Percentiles rank a stretch among this genome's conserved stretches.
These are phyloP conservation scores for Epizoanthus scotinus DNA, from an alignment of 92 coral and sea anemone species.

Conservation along the genomic window DNA sequence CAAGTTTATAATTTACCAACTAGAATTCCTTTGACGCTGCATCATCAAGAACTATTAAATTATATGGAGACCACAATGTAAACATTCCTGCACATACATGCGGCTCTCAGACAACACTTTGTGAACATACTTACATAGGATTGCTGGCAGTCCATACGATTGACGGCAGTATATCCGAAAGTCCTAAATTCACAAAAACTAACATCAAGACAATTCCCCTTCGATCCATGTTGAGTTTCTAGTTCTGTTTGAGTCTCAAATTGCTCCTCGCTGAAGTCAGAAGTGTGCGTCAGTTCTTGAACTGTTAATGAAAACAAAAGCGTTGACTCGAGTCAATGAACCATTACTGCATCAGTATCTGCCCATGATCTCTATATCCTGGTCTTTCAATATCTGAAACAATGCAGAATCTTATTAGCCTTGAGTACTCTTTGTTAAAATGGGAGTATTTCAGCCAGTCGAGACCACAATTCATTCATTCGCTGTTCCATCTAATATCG, in stretches of 20 bases:
- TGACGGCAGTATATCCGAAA: constrained; percentile 32
- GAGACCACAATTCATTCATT: neutral
- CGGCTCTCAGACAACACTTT: neutral
- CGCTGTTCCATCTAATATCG: constrained; percentile 4
- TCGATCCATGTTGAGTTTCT: constrained; percentile 30
- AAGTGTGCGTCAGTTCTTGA: neutral
- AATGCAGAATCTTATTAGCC: constrained; percentile 35
- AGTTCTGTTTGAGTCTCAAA: neutral
- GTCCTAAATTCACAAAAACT: constrained; percentile 28
- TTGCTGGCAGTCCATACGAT: constrained; percentile 40
- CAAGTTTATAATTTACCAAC: neutral
- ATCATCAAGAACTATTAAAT: neutral
- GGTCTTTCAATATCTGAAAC: constrained; percentile 4
- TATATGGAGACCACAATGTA: neutral
- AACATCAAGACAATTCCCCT: constrained; percentile 9
- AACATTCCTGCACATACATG: constrained; percentile 13
- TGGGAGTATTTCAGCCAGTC: constrained; percentile 9
- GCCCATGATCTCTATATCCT: neutral
- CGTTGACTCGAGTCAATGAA: neutral
- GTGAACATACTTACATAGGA: constrained; percentile 24
- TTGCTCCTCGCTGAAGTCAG: neutral
- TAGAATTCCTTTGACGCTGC: neutral
- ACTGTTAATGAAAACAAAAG: neutral
- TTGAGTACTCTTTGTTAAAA: constrained; percentile 16
- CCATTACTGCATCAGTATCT: constrained; percentile 13